Conservation (phyloP, 2,113 vertebrate species). For the Chamaetylas fuelleborni region DNA sequence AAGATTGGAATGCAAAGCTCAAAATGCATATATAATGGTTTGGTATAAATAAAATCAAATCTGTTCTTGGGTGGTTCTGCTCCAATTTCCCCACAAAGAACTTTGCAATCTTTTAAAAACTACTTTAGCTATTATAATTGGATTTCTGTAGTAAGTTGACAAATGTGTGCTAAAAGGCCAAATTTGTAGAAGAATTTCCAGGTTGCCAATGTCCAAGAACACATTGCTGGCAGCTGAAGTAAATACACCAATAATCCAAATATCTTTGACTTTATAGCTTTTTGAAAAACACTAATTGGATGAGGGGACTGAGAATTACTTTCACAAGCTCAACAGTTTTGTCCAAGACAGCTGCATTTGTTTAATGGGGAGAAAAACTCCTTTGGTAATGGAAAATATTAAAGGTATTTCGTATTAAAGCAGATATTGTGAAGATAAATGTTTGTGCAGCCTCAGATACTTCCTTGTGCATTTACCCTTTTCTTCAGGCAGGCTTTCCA, state of each 20-base stretch:
- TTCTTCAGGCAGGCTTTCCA: neutral
- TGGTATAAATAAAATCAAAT: neutral
- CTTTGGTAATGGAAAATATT: constrained; percentile 21
- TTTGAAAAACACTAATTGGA: neutral
- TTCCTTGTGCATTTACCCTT: neutral
- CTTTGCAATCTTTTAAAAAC: neutral
- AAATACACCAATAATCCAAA: neutral
- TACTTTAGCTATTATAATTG: neutral
- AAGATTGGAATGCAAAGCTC: neutral
- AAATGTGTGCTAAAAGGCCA: neutral
- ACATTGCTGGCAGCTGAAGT: neutral
- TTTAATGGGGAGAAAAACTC: constrained; percentile 33
- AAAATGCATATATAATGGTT: neutral
- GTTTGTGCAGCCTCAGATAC: neutral
- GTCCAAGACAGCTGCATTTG: neutral
- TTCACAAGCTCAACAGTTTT: neutral
- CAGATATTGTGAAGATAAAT: neutral
- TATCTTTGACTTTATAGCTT: neutral
- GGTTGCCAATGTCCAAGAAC: neutral
- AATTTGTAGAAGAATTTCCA: neutral
- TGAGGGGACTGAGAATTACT: neutral
- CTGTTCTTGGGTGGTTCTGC: neutral
- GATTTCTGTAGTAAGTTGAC: neutral
- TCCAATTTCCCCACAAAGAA: neutral
- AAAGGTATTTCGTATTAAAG: constrained; percentile 17